Conservation (phyloP, 2,113 vertebrate genomes). For the Macquaria ambigua region DNA sequence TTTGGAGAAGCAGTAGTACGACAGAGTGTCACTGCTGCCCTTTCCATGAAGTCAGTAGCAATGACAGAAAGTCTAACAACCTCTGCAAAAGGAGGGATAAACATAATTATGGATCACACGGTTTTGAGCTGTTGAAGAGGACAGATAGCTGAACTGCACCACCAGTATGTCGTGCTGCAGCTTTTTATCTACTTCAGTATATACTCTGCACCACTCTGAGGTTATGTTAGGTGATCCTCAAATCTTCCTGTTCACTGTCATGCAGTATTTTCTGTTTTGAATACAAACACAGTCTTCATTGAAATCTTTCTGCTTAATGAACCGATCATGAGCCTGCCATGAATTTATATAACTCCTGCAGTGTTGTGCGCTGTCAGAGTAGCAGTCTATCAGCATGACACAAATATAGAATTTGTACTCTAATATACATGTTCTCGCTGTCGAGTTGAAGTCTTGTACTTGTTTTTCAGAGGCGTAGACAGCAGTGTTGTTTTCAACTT, state of each 20-base stretch:
- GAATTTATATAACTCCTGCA: constrained; percentile 6
- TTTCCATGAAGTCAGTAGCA: constrained; percentile 11
- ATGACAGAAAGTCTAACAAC: constrained; percentile 37
- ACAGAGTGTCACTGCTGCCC: constrained; percentile 11
- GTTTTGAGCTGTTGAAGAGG: constrained; percentile 9
- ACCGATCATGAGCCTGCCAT: neutral
- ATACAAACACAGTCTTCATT: neutral
- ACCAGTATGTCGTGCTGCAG: neutral
- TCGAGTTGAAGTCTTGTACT: too few species aligned
- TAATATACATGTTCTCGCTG: neutral
- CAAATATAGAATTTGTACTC: neutral
- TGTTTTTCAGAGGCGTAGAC: neutral
- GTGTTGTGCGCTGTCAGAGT: neutral
- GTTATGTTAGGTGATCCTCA: constrained; percentile 9
- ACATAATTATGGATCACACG: constrained; percentile 43
- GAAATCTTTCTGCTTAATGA: constrained; percentile 23
- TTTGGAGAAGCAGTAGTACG: constrained; percentile 24
- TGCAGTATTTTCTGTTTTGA: neutral
- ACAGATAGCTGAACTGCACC: constrained; percentile 12
- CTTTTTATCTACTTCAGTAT: constrained; percentile 1
- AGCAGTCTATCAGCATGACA: neutral
- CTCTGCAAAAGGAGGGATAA: constrained; percentile 54
- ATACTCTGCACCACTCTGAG: neutral
- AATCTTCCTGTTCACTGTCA: constrained; percentile 13
- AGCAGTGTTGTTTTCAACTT: neutral